Percentiles rank a stretch among this genome's conserved stretches.
phyloP scores from a whole-genome alignment of 2,113 vertebrate species.

The Chaetodon auriga region DNA sequence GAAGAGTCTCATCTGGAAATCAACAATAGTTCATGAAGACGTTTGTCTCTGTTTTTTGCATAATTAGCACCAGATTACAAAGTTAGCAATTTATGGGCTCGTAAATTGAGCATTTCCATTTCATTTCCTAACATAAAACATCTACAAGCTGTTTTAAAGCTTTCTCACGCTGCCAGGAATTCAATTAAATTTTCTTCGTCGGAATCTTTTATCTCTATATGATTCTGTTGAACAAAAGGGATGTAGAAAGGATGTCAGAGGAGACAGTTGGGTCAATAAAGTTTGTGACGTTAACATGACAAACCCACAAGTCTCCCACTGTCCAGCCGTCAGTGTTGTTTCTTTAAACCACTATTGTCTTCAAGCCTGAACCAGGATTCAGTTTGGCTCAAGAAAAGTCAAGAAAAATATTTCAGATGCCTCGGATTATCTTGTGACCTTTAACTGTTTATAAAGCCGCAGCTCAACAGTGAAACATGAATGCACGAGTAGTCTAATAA shows the following conservation, averaged over 20 bases:
- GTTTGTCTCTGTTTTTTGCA: neutral
- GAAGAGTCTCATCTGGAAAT: slow-evolving; percentile 10
- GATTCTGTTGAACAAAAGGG: neutral
- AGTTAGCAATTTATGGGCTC: neutral
- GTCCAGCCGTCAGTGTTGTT: too few relatives aligned
- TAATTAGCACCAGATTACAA: slow-evolving; percentile 20
- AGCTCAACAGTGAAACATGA: too few relatives aligned
- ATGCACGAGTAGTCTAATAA: too few relatives aligned
- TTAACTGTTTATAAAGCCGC: too few relatives aligned
- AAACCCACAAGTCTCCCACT: too few relatives aligned
- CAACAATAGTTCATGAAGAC: neutral
- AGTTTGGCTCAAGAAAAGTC: too few relatives aligned
- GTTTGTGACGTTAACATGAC: too few relatives aligned
- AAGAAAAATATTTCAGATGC: too few relatives aligned
- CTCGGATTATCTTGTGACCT: too few relatives aligned
- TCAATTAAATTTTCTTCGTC: neutral
- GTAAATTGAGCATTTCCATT: slow-evolving; percentile 3
- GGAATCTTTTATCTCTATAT: neutral
- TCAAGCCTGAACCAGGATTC: too few relatives aligned
- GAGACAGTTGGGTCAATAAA: too few relatives aligned
- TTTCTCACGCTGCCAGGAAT: neutral
- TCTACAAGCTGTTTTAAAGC: neutral
- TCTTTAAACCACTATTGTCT: too few relatives aligned
- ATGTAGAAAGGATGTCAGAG: neutral
- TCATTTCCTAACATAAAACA: neutral